Conservation (phyloP, 1,140 invertebrate species). For the Lucilia cuprina region DNA sequence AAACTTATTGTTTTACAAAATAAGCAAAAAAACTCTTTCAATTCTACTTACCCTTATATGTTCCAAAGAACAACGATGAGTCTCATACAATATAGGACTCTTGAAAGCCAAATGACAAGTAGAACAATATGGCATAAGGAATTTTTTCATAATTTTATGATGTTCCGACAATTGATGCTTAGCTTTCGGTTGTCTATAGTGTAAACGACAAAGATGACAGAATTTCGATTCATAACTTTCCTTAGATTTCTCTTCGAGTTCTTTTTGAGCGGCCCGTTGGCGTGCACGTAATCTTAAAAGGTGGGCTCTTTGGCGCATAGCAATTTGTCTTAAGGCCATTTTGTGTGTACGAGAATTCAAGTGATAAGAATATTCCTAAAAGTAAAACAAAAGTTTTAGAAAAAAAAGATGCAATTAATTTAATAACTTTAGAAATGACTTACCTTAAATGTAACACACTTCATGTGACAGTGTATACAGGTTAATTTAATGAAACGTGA, state of each 20-base stretch:
- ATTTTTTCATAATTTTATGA: slow-evolving; percentile 81
- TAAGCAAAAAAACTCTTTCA: background rate
- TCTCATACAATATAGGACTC: slow-evolving; percentile 82
- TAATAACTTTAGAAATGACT: slow-evolving; percentile 38
- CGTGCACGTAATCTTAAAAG: slow-evolving; percentile 75
- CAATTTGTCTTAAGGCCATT: slow-evolving; percentile 73
- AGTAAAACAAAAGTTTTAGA: slow-evolving; percentile 31
- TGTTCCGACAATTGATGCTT: slow-evolving; percentile 78
- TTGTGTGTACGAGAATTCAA: slow-evolving; percentile 73
- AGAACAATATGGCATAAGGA: slow-evolving; percentile 80
- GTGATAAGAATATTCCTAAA: slow-evolving; percentile 74
- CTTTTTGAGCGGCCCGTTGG: slow-evolving; percentile 76
- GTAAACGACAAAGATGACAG: slow-evolving; percentile 80
- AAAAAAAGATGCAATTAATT: background rate
- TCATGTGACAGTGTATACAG: slow-evolving; percentile 77
- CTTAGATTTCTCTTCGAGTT: slow-evolving; percentile 72
- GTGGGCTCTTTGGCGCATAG: slow-evolving; percentile 74
- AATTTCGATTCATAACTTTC: slow-evolving; percentile 72
- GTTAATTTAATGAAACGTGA: slow-evolving; percentile 72
- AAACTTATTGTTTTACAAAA: background rate
- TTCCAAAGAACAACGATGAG: slow-evolving; percentile 78
- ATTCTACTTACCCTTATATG: slow-evolving; percentile 73
- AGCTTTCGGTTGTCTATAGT: slow-evolving; percentile 77
- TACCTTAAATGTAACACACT: slow-evolving; percentile 75
- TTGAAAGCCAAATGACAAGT: slow-evolving; percentile 72